Percentiles rank a stretch among this genome's conserved stretches.
phyloP scores from a whole-genome alignment of 2,797 vertebrate species.

The Emydoidea blandingii region DNA sequence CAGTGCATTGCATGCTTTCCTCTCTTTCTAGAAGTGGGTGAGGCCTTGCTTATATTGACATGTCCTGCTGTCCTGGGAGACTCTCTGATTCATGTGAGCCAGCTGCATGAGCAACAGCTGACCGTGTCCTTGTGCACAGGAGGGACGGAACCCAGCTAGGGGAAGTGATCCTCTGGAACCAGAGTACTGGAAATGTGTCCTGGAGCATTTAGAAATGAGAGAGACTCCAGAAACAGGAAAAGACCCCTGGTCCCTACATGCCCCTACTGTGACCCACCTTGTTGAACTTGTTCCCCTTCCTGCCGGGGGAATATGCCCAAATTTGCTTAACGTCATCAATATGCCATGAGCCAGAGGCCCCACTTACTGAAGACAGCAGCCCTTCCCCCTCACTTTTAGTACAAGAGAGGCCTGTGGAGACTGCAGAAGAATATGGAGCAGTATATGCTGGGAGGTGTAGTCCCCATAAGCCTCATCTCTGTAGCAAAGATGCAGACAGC shows the following conservation, averaged over 20 bases:
- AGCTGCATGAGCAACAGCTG: neutral
- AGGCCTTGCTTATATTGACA: neutral
- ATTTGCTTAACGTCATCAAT: neutral
- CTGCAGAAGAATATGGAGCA: conserved; percentile 2
- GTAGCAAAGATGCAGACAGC: neutral
- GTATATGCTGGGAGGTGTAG: neutral
- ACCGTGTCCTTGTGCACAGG: neutral
- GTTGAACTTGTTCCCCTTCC: neutral
- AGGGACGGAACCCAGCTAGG: neutral
- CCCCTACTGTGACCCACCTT: neutral
- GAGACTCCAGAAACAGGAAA: neutral
- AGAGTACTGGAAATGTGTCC: neutral
- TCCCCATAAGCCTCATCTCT: neutral
- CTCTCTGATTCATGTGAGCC: neutral
- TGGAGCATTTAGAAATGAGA: neutral
- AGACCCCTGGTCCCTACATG: neutral
- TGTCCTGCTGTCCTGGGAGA: neutral
- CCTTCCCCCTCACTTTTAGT: fast-evolving
- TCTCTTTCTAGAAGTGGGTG: neutral
- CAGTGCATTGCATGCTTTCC: neutral
- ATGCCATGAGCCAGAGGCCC: neutral
- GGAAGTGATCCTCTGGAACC: neutral
- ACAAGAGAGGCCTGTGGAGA: neutral
- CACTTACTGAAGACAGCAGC: neutral
- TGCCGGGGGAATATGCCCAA: neutral